Base-by-base conservation (phyloP, 2,797 vertebrate species). In the Girardinus metallicus region DNA sequence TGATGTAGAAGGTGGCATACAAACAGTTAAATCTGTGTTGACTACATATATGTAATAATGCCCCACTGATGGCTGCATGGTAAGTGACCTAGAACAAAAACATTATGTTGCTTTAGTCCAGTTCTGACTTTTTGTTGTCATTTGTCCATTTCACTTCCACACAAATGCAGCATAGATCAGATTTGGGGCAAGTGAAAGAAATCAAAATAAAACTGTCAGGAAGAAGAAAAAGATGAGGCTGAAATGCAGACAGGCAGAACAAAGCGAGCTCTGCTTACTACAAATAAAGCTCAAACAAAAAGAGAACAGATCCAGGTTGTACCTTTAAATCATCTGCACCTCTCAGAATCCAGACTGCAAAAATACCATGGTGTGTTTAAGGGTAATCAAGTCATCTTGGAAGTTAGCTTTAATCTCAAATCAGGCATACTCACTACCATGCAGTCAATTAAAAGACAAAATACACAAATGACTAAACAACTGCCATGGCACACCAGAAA, bases 31-130 rank as follows among this genome's bases (percentile, higher is more conserved):
- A 83, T 75, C 66, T 53, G 83, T 72, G 80, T 43, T 15, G 21
- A 29, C 13, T 9, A 80, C 68, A 75, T 57, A 84, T 75, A 10
- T 26, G 36, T 72, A 80, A 77, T 79, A 43, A 78, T 18, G 13
- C 74, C 15, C 10, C 47, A 60, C 73, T 80, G 49, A 86, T 44
- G 44, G 77, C 75, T 87, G 79, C 62, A 76, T 87, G 75, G 76
- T 66, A 18, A 73, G 70, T 81, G 84, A 90, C 80, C 86, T 83
- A 79, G 70, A 89, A 84, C 39, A 84, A 85, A 85, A 44, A 72
- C 5, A 76, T 64, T 74, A 85, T 12, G 47, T 79, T 9, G 46
- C 64, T 84, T 39, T 10, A 23, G 76, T 51, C 34, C 60, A 39
- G 29, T 76, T 46, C 73, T 3, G 12, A 64, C 44, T 84, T 77